These are phyloP conservation scores for Zaprionus camerounensis DNA, from an alignment of 1,140 invertebrate species.

Conservation along the genomic window DNA sequence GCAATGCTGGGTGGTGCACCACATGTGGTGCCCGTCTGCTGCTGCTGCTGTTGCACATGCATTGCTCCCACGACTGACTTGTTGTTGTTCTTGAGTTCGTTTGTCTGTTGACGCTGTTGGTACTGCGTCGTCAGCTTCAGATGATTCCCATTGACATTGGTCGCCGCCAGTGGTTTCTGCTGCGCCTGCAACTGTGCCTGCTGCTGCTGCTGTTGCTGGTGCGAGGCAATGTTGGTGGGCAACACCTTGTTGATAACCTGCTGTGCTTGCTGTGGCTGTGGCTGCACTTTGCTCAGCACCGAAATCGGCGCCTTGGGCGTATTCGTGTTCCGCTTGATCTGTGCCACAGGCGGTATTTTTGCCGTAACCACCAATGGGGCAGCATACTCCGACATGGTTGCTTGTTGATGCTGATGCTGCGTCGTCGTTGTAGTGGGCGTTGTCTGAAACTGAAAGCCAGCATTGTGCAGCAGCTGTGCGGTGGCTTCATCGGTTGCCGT, in stretches of 20 bases:
- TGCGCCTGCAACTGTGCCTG: too few species aligned
- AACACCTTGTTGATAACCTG: conserved; percentile 79
- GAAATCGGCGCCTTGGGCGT: conserved; percentile 43
- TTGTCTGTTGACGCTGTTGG: conserved; percentile 11
- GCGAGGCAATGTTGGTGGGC: conserved; percentile 59
- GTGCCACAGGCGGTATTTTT: conserved; percentile 66
- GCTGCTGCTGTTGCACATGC: conserved; percentile 22
- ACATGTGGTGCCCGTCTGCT: conserved; percentile 53
- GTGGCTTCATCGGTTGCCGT: conserved; percentile 49
- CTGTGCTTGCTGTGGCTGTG: conserved; percentile 69
- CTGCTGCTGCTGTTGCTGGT: conserved; percentile 61
- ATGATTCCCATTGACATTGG: conserved; percentile 20
- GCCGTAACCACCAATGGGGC: conserved; percentile 67
- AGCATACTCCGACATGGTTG: conserved; percentile 48
- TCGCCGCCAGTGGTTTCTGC: background rate
- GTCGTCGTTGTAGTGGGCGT: conserved; percentile 15
- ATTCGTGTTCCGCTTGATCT: conserved; percentile 58
- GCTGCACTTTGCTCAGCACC: conserved; percentile 65
- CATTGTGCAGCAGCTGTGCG: conserved; percentile 63
- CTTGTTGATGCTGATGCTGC: conserved; percentile 23
- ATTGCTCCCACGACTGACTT: conserved; percentile 25
- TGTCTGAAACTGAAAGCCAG: conserved; percentile 65
- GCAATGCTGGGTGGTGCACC: conserved; percentile 71
- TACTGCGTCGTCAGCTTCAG: conserved; percentile 29
- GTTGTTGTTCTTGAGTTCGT: conserved; percentile 13